phyloP scores from a whole-genome alignment of 2,888 invertebrate genomes.

The Eucera pruinosa region DNA sequence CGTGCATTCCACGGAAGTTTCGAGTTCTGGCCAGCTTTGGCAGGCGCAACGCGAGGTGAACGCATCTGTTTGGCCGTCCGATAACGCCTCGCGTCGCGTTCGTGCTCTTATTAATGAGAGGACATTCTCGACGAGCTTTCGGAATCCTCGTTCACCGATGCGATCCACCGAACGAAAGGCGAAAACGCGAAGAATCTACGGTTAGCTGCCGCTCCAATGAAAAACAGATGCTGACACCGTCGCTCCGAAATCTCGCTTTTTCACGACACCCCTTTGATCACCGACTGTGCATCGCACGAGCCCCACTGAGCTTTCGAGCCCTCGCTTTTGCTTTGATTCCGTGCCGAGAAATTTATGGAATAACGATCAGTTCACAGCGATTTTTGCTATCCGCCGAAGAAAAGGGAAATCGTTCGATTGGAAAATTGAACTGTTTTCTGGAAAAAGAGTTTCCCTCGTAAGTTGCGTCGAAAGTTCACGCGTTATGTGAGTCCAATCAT shows the following conservation, averaged over 20 bases:
- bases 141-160: slow-evolving; percentile 72
- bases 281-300: slow-evolving; percentile 7
- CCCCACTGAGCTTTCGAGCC: neutral
- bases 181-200: slow-evolving; percentile 64
- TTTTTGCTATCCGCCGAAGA: neutral
- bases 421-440: no score
- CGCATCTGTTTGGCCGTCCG: slow-evolving; percentile 50
- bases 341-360: neutral
- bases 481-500: no score
- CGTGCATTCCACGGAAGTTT: slow-evolving; percentile 77
- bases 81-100: slow-evolving; percentile 46
- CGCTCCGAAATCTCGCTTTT: slow-evolving; percentile 51
- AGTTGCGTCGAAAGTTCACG: no score
- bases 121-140: slow-evolving; percentile 80
- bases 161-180: slow-evolving; percentile 64
- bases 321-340: slow-evolving; percentile 17
- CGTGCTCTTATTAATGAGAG: slow-evolving; percentile 81
- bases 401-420: no score
- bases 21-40: slow-evolving; percentile 65
- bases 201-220: slow-evolving; percentile 57
- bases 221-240: slow-evolving; percentile 68
- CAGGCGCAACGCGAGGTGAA: slow-evolving; percentile 25
- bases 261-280: slow-evolving; percentile 64
- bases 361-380: neutral
- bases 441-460: no score